These are phyloP conservation scores for Micoletzkya japonica DNA, from an alignment of 2,888 invertebrate species.

Conservation along the genomic window DNA sequence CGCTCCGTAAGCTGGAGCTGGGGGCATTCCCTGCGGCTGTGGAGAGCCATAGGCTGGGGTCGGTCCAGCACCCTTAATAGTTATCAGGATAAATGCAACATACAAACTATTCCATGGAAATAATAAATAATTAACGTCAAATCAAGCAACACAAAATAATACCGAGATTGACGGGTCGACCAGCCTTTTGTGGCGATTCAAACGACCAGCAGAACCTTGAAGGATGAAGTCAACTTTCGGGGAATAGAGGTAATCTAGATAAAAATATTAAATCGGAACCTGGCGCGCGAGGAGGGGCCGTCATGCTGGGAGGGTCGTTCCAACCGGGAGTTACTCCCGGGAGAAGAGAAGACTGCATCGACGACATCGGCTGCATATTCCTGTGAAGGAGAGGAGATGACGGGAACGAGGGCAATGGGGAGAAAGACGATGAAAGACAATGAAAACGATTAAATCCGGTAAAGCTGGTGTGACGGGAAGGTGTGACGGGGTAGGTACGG, in stretches of 20 bases:
- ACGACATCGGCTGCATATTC: conserved; percentile 28
- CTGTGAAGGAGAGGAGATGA: too few relatives aligned
- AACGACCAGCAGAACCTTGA: conserved; percentile 14
- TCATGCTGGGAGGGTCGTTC: conserved; percentile 49
- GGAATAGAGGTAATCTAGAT: neutral
- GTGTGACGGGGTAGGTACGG: too few relatives aligned
- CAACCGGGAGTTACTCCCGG: conserved; percentile 43
- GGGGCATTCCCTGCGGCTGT: conserved; percentile 10
- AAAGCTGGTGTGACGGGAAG: too few relatives aligned
- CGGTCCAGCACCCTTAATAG: conserved; percentile 9
- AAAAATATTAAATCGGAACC: neutral
- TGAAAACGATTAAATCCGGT: too few relatives aligned
- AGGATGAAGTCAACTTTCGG: neutral
- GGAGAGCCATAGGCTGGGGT: conserved; percentile 1
- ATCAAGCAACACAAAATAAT: neutral
- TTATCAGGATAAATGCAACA: too few relatives aligned
- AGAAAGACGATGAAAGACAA: neutral
- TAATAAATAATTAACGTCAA: neutral
- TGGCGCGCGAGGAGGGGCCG: conserved; percentile 12
- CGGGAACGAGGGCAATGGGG: neutral
- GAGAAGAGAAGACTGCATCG: conserved; percentile 35
- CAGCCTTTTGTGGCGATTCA: conserved; percentile 17
- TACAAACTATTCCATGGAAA: too few relatives aligned
- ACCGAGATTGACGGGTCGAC: conserved; percentile 24
- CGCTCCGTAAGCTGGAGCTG: neutral